Conservation (phyloP, 2,113 vertebrate species). For the Barbus barbus region DNA sequence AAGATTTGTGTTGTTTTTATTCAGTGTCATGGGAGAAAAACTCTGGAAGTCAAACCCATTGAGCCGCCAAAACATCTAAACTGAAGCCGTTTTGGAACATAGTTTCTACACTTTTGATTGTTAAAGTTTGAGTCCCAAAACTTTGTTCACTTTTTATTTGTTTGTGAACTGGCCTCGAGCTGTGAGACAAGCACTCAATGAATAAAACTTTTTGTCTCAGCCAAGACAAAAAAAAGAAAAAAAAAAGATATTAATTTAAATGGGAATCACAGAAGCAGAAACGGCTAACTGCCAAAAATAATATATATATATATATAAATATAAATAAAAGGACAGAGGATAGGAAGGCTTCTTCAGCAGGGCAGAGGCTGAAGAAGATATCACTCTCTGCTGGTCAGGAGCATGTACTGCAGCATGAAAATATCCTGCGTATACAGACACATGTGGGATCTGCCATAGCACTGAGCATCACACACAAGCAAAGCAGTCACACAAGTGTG, state of each 20-base stretch:
- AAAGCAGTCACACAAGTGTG: constrained; percentile 33
- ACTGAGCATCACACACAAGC: constrained; percentile 17
- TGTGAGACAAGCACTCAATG: not conserved
- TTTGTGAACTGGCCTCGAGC: not conserved
- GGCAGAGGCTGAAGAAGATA: constrained; percentile 38
- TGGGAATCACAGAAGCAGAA: not conserved
- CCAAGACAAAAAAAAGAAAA: not conserved
- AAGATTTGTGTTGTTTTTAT: not conserved
- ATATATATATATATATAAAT: too few species aligned
- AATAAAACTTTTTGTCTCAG: not conserved
- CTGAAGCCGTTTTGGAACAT: too few species aligned
- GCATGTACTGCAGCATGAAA: not conserved
- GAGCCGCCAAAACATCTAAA: not conserved
- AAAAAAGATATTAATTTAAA: not conserved
- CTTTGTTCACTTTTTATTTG: not conserved
- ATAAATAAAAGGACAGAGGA: too few species aligned
- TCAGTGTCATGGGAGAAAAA: not conserved
- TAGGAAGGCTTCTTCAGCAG: too few species aligned
- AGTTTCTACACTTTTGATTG: not conserved
- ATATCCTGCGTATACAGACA: not conserved
- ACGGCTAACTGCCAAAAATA: not conserved
- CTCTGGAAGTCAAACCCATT: not conserved
- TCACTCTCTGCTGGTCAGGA: constrained; percentile 43
- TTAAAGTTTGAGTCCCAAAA: not conserved
- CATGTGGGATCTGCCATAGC: constrained; percentile 21